Conservation (phyloP, 2,113 vertebrate genomes). For the Vombatus ursinus region DNA sequence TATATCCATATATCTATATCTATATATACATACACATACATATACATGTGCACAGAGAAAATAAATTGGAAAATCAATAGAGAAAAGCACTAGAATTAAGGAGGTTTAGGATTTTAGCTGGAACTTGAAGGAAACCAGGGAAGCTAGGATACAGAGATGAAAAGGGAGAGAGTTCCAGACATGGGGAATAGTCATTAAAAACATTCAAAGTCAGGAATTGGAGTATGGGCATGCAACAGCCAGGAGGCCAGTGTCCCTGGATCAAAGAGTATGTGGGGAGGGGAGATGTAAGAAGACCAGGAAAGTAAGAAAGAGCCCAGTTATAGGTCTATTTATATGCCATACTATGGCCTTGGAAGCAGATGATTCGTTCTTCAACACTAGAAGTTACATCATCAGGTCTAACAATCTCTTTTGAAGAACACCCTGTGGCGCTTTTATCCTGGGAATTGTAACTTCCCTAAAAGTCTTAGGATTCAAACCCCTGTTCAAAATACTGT, state of each 20-base stretch:
- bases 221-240: neutral
- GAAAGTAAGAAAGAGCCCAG: neutral
- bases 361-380: no score
- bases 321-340: neutral
- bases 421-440: no score
- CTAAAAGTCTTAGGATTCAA: no score
- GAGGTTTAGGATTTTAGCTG: neutral
- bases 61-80: neutral
- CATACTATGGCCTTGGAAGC: no score
- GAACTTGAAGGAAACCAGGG: neutral
- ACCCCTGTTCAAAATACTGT: no score
- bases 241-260: no score
- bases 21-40: no score
- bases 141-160: neutral
- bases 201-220: neutral
- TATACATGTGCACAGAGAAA: no score
- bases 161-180: neutral
- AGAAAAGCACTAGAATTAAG: neutral
- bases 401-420: no score
- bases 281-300: neutral
- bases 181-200: neutral
- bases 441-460: no score
- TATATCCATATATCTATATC: no score
- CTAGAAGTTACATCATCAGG: no score
- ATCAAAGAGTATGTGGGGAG: neutral